Evolutionary conservation across 2,797 vertebrate genomes (phyloP), one percentile per base, ranked within the genome.

Genomic region (Etheostoma nigrum): DNA sequence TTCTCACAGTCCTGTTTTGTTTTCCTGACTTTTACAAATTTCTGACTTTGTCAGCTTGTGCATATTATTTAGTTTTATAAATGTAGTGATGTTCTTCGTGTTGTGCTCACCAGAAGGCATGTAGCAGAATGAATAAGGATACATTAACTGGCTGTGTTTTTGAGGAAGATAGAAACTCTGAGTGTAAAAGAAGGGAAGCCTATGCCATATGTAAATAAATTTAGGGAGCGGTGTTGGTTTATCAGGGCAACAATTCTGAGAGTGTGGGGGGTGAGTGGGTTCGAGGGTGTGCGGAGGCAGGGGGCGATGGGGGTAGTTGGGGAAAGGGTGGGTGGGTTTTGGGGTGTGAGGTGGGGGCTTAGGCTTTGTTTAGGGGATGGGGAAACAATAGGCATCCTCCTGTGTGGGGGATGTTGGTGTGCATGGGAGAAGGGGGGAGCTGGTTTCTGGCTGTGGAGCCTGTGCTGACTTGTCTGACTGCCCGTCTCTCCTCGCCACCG

Each of bases 301-400:
- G 76, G 78, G 63, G 59, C 40, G 57, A n/a, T 48, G 8, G 60
- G 58, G 74, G 81, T 74, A 63, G 81, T 78, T 79, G 84, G 78
- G 52, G 51, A 69, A 18, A 60, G 44, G 40, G 33, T 15, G 69
- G 81, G 68, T 51, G 44, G 53, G 73, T 70, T 77, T 57, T 42
- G 67, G 47, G 57, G 67, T 42, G 40, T 36, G 55, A 53, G 55
- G 73, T 79, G 86, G 76, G 83, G 78, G 86, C 67, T 40, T 67
- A 74, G 74, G 83, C 91, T 94, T 94, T 94, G 93, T 95, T 94
- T 92, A 79, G 81, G 81, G 83, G 83, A 82, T 75, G 79, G 76
- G 81, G 83, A 87, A 91, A 95, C 94, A 95, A 94, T 95, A 94
- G 94, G 91, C 89, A 79, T 87, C 90, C 83, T 76, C 82, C 79